Percentiles rank a stretch among this genome's conserved stretches.
phyloP scores from a whole-genome alignment of 2,888 invertebrate species.

The Drosophila nr. medialis region DNA sequence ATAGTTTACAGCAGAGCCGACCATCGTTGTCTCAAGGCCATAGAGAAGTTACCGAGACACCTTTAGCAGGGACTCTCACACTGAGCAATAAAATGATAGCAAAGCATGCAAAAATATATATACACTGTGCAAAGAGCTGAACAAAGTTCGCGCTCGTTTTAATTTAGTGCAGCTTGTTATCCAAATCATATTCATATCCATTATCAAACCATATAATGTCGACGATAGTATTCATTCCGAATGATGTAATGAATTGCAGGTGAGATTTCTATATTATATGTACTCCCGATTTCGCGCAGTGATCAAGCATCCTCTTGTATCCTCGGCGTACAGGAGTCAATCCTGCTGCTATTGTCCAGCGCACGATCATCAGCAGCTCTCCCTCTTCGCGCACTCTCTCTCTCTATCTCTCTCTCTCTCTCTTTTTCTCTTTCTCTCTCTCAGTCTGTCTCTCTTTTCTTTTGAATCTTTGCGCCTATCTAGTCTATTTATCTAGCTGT shows the following conservation, averaged over 20 bases:
- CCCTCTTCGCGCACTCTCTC: neutral
- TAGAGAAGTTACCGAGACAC: neutral
- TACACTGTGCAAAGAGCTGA: neutral
- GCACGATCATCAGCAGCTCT: neutral
- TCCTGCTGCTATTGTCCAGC: constrained; percentile 1
- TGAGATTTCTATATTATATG: neutral
- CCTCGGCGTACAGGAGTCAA: neutral
- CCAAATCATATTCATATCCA: neutral
- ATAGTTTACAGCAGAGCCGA: neutral
- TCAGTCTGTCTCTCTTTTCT: neutral
- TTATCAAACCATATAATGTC: neutral
- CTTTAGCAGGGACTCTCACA: neutral
- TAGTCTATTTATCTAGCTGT: constrained; percentile 50
- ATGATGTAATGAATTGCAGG: neutral
- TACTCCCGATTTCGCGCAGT: neutral
- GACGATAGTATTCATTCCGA: neutral
- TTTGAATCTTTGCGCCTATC: constrained; percentile 29
- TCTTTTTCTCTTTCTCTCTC: neutral
- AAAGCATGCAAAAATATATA: neutral
- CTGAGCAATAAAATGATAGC: neutral
- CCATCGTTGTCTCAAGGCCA: neutral
- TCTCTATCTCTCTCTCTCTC: neutral
- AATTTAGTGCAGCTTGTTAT: neutral
- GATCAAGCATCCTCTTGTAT: neutral
- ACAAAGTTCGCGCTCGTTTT: neutral